These are phyloP conservation scores for Lepidocyrtoides sp. DNA, from an alignment of 2,888 invertebrate species.

Conservation along the genomic window DNA sequence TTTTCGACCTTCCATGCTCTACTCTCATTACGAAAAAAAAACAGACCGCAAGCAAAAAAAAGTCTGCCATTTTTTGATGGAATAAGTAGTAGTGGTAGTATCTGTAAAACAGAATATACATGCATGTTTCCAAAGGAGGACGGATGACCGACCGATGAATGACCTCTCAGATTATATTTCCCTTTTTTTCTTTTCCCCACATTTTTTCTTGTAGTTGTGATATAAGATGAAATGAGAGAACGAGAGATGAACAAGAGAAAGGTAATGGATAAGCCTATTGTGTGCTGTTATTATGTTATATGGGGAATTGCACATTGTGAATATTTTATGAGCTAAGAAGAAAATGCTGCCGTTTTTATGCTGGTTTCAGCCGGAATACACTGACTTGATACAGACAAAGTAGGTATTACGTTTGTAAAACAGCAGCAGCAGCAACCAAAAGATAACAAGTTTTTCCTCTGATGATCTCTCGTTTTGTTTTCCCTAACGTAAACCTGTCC, in stretches of 20 bases:
- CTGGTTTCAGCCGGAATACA: not conserved
- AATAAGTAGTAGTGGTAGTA: not conserved
- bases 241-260: too few relatives aligned
- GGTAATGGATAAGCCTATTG: slow-evolving; percentile 52
- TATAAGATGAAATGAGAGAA: not conserved
- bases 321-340: slow-evolving; percentile 22
- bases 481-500: not conserved
- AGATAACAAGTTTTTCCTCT: not conserved
- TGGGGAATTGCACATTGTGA: slow-evolving; percentile 41
- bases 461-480: not conserved
- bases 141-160: slow-evolving; percentile 25
- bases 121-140: too few relatives aligned
- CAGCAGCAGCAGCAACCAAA: too few relatives aligned
- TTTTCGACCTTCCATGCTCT: slow-evolving; percentile 50
- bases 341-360: not conserved
- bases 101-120: not conserved
- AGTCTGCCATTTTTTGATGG: not conserved
- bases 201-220: not conserved
- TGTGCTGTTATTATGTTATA: slow-evolving; percentile 30
- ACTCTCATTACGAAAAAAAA: slow-evolving; percentile 1
- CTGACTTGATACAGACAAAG: not conserved
- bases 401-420: not conserved
- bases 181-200: too few relatives aligned
- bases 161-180: too few relatives aligned
- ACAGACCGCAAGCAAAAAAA: not conserved